Percentiles rank a stretch among this genome's conserved stretches.
phyloP scores from a whole-genome alignment of 2,113 vertebrate genomes.

The Paramisgurnus dabryanus region DNA sequence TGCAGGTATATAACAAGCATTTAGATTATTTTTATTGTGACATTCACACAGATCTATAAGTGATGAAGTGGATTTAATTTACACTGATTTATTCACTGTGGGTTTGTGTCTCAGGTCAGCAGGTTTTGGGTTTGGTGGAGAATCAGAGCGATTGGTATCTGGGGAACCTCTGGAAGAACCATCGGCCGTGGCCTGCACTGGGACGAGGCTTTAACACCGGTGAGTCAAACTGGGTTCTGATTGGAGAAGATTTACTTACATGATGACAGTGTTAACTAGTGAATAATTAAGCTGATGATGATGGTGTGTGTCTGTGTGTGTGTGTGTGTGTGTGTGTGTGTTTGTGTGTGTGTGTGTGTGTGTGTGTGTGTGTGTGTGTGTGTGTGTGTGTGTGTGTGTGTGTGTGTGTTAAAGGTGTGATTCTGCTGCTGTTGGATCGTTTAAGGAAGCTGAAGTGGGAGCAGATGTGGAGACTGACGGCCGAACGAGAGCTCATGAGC shows the following conservation, averaged over 20 bases:
- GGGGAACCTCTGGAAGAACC: constrained; percentile 98
- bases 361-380: constrained; percentile 10
- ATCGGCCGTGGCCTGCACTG: constrained; percentile 94
- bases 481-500: constrained; percentile 96
- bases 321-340: constrained; percentile 53
- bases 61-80: background rate
- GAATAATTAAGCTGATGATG: background rate
- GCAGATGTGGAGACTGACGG: constrained; percentile 98
- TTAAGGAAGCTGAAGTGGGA: constrained; percentile 97
- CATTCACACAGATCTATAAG: no score
- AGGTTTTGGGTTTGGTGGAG: constrained; percentile 95
- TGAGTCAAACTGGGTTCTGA: constrained; percentile 57
- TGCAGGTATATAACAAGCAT: no score
- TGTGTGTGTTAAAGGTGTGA: constrained; percentile 81
- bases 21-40: no score
- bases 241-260: no score
- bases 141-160: constrained; percentile 99
- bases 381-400: constrained; percentile 77
- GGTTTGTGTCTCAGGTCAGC: constrained; percentile 81
- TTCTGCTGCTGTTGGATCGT: constrained; percentile 91
- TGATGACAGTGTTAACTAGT: no score
- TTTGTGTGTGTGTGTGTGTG: constrained; percentile 30
- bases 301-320: constrained; percentile 72
- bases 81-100: background rate
- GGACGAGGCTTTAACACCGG: constrained; percentile 97